These are phyloP conservation scores for Sigmodon hispidus DNA, from an alignment of 2,113 vertebrate genomes.

Conservation along the genomic window DNA sequence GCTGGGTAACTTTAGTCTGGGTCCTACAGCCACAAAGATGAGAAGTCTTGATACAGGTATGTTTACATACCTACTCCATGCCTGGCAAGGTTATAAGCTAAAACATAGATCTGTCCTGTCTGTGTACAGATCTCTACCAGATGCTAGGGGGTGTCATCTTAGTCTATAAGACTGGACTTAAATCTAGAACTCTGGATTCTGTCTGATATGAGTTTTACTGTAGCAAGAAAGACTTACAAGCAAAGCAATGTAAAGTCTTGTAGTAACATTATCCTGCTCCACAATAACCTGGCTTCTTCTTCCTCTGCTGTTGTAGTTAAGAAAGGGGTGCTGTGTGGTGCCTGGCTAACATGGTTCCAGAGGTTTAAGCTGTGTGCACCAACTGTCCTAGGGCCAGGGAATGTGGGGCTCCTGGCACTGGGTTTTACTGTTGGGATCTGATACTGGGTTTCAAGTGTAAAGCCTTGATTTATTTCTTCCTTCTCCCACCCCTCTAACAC, in stretches of 20 bases:
- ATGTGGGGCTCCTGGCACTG: background rate
- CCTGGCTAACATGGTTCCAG: background rate
- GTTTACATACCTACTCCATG: background rate
- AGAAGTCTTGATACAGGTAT: background rate
- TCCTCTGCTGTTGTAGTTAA: background rate
- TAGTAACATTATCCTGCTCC: background rate
- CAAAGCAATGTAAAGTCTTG: no score
- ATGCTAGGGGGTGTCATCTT: background rate
- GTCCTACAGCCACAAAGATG: background rate
- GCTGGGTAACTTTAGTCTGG: background rate
- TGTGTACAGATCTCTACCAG: background rate
- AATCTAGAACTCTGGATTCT: background rate
- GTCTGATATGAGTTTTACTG: background rate
- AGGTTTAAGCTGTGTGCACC: background rate
- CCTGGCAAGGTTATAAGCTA: background rate
- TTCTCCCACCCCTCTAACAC: accelerated
- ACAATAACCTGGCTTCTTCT: background rate
- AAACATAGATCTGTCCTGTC: background rate
- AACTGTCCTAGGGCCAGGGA: no score
- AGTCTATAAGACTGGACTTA: background rate
- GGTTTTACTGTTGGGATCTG: background rate
- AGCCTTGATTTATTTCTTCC: background rate
- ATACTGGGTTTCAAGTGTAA: background rate
- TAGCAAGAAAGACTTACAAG: no score
- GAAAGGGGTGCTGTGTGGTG: background rate